Base-by-base conservation (phyloP, 1,140 invertebrate genomes). In the Drosophila sturtevanti region DNA sequence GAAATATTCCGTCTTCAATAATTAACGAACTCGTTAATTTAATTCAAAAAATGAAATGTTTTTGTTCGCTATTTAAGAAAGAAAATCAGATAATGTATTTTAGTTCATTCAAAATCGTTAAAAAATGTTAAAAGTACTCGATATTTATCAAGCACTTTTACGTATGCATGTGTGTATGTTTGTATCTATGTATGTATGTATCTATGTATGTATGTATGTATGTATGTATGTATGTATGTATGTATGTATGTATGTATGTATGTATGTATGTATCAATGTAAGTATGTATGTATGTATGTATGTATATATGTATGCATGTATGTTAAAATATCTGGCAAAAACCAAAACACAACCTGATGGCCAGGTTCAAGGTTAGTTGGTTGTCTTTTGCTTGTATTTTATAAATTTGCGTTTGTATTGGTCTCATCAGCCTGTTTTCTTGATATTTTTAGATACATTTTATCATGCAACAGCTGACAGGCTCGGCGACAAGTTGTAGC, bases 401-500 rank as follows among this genome's bases (percentile, higher is more conserved):
- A 38, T 27, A 4, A 14, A 22, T 65, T 41, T 67, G 22, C 63
- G 58, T 67, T 52, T 63, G 35, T 68, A 56, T 48, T 48, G 41
- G 41, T 48, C 18, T 4, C 41, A 48, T 48, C 41, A 48, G 41
- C 41, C 18, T 48, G 16, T 48, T 21, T 11, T 48, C 41, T 59
- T 38, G 56, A 77, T 86, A 86, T 86, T 86, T 86, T 79, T 87
- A 86, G 81, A 86, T 11, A 79, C 41, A 10, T 87, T 86, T 79
- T 79, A 87, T 86, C 81, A 87, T 81, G 71, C 81, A 86, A 86
- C 81, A 86, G 81, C 81, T 87, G 81, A 86, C 72, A 38, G 14
- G 37, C 38, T 16, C 54, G 38, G 65, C 80, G 65, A 70, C 77
- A 84, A 84, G 56, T 69, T 37, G 56, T 66, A 51, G 70, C 71